These are phyloP conservation scores for Dasysyrphus tricinctus DNA, from an alignment of 2,888 invertebrate genomes.

Conservation along the genomic window DNA sequence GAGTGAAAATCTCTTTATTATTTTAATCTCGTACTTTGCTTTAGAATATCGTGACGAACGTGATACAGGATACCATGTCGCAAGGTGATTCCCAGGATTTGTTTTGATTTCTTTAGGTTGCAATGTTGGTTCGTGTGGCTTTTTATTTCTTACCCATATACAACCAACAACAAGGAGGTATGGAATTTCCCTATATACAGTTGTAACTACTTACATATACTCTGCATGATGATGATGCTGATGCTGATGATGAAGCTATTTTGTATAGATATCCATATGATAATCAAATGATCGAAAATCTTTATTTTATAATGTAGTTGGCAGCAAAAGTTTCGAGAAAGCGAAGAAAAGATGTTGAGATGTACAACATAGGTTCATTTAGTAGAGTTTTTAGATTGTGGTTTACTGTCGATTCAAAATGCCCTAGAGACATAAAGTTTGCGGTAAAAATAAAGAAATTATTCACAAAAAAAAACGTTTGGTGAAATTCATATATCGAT, in stretches of 20 bases:
- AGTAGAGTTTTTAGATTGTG: constrained; percentile 34
- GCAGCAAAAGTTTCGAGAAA: constrained; percentile 12
- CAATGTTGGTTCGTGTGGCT: constrained; percentile 41
- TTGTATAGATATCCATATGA: constrained; percentile 56
- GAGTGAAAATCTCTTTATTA: constrained; percentile 73
- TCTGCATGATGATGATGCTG: neutral
- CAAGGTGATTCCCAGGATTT: constrained; percentile 75
- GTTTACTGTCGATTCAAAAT: constrained; percentile 44
- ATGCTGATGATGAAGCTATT: constrained; percentile 31
- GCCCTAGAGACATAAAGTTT: constrained; percentile 47
- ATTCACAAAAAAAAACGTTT: neutral
- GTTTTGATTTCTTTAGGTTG: constrained; percentile 65
- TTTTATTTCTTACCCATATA: neutral
- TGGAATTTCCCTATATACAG: constrained; percentile 16
- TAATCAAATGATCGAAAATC: constrained; percentile 70
- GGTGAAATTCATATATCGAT: neutral
- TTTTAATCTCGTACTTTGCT: constrained; percentile 66
- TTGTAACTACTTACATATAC: neutral
- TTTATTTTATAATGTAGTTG: constrained; percentile 48
- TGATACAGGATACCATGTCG: constrained; percentile 75
- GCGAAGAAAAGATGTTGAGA: constrained; percentile 1
- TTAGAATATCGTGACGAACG: constrained; percentile 73
- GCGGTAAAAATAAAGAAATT: constrained; percentile 40
- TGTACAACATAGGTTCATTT: neutral
- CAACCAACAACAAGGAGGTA: neutral